These are phyloP conservation scores for Siniperca scherzeri DNA, from an alignment of 2,797 vertebrate genomes.

Conservation along the genomic window DNA sequence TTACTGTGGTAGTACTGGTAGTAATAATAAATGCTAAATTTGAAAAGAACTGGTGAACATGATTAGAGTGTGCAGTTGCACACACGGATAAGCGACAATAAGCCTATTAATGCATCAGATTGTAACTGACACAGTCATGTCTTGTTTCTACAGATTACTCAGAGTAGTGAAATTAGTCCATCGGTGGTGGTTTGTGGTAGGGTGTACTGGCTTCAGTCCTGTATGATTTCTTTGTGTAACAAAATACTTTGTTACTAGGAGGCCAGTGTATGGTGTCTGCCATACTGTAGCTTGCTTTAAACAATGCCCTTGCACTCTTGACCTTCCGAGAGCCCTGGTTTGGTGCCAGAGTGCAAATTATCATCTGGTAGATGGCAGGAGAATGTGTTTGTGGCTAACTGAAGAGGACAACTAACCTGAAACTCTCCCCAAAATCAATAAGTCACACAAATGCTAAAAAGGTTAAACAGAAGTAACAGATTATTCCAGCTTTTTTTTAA, in stretches of 20 bases:
- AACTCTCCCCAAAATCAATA: conserved; percentile 24
- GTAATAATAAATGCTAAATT: conserved; percentile 16
- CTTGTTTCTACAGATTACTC: conserved; percentile 45
- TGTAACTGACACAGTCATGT: conserved; percentile 28
- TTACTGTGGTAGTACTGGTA: conserved; percentile 12
- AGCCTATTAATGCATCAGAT: conserved; percentile 41
- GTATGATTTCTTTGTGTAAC: conserved; percentile 66
- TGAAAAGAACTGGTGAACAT: conserved; percentile 4
- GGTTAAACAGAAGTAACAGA: conserved; percentile 16
- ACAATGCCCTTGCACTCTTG: conserved; percentile 58
- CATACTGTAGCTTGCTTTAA: conserved; percentile 58
- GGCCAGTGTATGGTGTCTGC: conserved; percentile 58
- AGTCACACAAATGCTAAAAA: conserved; percentile 23
- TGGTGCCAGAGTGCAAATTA: conserved; percentile 61
- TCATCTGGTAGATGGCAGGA: conserved; percentile 28
- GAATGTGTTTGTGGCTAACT: conserved; percentile 24
- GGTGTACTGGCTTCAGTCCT: conserved; percentile 32
- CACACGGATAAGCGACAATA: conserved; percentile 28
- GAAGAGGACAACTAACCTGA: conserved; percentile 30
- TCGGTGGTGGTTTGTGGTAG: conserved; percentile 30
- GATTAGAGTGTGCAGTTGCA: conserved; percentile 25
- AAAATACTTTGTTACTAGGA: conserved; percentile 61
- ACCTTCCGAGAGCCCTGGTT: conserved; percentile 48
- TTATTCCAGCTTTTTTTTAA: conserved; percentile 29
- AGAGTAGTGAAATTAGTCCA: conserved; percentile 43